phyloP scores from a whole-genome alignment of 2,888 invertebrate species.

The Volucella inflata region DNA sequence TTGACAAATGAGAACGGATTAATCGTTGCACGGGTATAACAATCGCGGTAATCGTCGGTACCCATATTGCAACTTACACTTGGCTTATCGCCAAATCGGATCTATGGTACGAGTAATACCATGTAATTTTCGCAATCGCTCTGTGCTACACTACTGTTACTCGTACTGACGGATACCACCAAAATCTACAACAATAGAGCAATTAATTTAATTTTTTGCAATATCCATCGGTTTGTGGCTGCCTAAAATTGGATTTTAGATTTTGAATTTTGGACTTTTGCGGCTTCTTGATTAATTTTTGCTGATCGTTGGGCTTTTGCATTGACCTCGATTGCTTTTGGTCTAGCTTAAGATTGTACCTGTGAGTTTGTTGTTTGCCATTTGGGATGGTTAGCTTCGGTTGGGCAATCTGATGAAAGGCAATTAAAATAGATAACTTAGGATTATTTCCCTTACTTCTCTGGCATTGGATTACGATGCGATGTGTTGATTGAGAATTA shows the following conservation, averaged over 20 bases:
- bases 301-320: slow-evolving; percentile 51
- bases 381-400: slow-evolving; percentile 29
- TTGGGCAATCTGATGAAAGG: slow-evolving; percentile 62
- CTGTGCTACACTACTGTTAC: not conserved
- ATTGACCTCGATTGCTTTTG: slow-evolving; percentile 68
- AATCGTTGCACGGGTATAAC: slow-evolving; percentile 55
- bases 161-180: not conserved
- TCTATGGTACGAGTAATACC: slow-evolving; percentile 32
- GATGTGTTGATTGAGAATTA: slow-evolving; percentile 37
- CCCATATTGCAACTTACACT: slow-evolving; percentile 38
- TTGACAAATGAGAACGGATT: slow-evolving; percentile 72
- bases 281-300: slow-evolving; percentile 66
- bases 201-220: slow-evolving; percentile 48
- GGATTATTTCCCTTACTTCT: slow-evolving; percentile 4
- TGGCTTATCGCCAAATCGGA: slow-evolving; percentile 49
- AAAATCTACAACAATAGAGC: slow-evolving; percentile 60
- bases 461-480: slow-evolving; percentile 51
- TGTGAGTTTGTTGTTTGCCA: slow-evolving; percentile 36
- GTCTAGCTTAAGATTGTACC: slow-evolving; percentile 26
- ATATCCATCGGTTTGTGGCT: slow-evolving; percentile 22
- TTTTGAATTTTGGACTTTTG: not conserved
- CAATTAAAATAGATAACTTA: slow-evolving; percentile 55
- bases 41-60: slow-evolving; percentile 35
- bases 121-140: slow-evolving; percentile 57
- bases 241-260: slow-evolving; percentile 56